Conservation (phyloP, 2,888 invertebrate species). For the Hirtodrosophila histrioides region DNA sequence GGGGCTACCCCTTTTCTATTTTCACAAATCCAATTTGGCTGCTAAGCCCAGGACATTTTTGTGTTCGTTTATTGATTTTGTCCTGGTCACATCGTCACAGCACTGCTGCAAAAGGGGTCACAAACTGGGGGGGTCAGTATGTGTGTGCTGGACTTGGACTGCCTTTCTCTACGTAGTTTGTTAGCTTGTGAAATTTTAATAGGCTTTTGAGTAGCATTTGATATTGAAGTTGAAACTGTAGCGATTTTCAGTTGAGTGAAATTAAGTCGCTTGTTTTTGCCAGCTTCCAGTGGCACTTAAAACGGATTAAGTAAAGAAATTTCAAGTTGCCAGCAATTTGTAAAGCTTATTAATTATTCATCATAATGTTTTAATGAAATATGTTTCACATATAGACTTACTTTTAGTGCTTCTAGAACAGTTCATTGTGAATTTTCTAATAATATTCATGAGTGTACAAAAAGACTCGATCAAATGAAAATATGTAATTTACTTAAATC, state of each 20-base stretch:
- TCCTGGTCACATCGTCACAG: slow-evolving; percentile 21
- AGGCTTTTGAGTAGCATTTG: slow-evolving; percentile 30
- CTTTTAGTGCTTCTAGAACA: too few species aligned
- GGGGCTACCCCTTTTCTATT: slow-evolving; percentile 36
- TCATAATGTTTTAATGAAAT: too few species aligned
- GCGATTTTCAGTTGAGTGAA: background rate
- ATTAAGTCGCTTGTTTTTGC: too few species aligned
- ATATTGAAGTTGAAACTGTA: background rate
- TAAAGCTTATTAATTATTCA: too few species aligned
- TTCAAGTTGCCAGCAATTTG: too few species aligned
- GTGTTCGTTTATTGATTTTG: slow-evolving; percentile 75
- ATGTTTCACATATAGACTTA: too few species aligned
- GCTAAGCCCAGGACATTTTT: slow-evolving; percentile 72
- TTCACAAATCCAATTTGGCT: slow-evolving; percentile 77
- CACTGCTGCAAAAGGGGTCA: background rate
- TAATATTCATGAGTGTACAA: too few species aligned
- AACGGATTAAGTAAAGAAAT: too few species aligned
- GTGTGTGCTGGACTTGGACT: slow-evolving; percentile 4
- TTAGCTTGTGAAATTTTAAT: slow-evolving; percentile 25
- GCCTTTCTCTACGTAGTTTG: background rate
- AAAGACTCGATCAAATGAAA: too few species aligned
- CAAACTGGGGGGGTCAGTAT: slow-evolving; percentile 1
- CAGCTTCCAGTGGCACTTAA: too few species aligned
- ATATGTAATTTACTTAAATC: too few species aligned
- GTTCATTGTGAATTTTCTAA: too few species aligned